Percentiles rank a stretch among this genome's conserved stretches.
phyloP scores from a whole-genome alignment of 2,888 invertebrate genomes.

The Lapara coniferarum region DNA sequence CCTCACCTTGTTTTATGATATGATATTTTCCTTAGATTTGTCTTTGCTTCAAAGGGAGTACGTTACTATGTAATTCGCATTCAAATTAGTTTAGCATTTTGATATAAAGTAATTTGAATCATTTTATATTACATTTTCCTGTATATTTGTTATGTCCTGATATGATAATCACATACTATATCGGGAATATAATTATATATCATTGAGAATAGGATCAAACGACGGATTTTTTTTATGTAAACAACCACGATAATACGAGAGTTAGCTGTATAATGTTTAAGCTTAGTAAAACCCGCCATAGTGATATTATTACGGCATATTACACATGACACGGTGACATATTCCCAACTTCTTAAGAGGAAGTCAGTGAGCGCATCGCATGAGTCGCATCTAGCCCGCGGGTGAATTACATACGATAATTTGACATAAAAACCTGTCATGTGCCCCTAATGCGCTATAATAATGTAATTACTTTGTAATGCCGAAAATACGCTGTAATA shows the following conservation, averaged over 20 bases:
- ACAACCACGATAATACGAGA: no score
- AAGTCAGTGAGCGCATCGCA: not conserved
- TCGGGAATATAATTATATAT: not conserved
- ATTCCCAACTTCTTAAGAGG: not conserved
- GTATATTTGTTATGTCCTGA: no score
- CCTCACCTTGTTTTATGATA: not conserved
- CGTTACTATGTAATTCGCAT: not conserved
- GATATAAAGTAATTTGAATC: no score
- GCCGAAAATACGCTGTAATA: slow-evolving; percentile 36
- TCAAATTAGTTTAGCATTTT: not conserved
- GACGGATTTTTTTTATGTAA: not conserved
- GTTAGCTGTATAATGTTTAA: no score
- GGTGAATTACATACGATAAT: slow-evolving; percentile 44
- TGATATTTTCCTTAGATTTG: not conserved
- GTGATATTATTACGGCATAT: no score
- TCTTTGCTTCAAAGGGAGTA: not conserved
- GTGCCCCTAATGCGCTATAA: slow-evolving; percentile 38
- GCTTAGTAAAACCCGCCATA: no score
- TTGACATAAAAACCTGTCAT: slow-evolving; percentile 44
- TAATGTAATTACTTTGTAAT: slow-evolving; percentile 33
- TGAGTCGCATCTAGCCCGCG: not conserved
- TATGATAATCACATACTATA: not conserved
- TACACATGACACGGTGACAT: no score
- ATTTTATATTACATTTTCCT: no score
- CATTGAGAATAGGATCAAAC: not conserved